Base-by-base conservation (phyloP, 1,140 invertebrate genomes). In the Scaptodrosophila lebanonensis region DNA sequence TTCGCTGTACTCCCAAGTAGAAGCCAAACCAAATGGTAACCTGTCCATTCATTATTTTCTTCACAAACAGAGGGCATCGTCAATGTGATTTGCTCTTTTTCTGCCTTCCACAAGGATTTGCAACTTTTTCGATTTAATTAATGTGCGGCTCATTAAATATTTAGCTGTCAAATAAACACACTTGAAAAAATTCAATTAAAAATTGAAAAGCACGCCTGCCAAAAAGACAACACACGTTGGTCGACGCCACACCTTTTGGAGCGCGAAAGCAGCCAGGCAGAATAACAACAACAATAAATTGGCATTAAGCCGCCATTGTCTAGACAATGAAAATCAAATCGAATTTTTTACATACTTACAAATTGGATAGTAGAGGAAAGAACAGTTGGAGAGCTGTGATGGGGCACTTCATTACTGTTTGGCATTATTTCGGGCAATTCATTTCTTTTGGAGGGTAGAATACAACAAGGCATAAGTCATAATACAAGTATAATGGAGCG, bases 301-400 rank as follows among this genome's bases (percentile, higher is more conserved):
- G 73, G 73, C 73, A 79, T 82, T 79, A 77, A 73, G 75, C 56
- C 54, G 53, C 54, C 49, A 43, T 49, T 32, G 73, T 82, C 75
- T 82, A 82, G 75, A 82, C 75, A 82, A 82, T 82, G 76, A 56
- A 70, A 82, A 75, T 82, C 75, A 82, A 82, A 82, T 82, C 76
- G 76, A 82, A 82, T 75, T 82, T 75, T 50, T 73, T 79, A 63
- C 64, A 68, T 69, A 72, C 67, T 68, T 47, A 64, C 56, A 75
- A 79, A 82, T 82, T 70, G 61, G 68, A 82, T 62, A 61, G 52
- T 59, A 64, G 27, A 15, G 13, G 3, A 16, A 12, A 5, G 48
- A 29, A 29, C 2, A 22, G 22, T 15, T 22, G 35, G 48, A 35
- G 49, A 35, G 47, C 18, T 25, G 56, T 44, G 59, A 18, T 42